Percentiles rank a stretch among this genome's conserved stretches.
These are phyloP conservation scores for Yasuhikotakia modesta DNA, from an alignment of 2,797 vertebrate species.

Conservation along the genomic window DNA sequence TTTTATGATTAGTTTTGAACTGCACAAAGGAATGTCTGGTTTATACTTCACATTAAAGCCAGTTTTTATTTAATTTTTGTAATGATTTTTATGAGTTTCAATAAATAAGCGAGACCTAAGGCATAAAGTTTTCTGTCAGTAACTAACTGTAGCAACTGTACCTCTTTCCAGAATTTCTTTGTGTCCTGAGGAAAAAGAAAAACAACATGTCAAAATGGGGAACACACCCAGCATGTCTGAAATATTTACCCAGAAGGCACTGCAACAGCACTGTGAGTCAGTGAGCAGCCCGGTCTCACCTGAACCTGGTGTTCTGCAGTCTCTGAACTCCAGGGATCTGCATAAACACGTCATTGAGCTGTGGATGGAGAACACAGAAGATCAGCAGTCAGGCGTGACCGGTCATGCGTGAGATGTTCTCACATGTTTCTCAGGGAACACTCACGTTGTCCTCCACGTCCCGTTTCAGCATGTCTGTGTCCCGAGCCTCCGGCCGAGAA, in stretches of 20 bases:
- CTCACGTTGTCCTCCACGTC: slow-evolving; percentile 91
- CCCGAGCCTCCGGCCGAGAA: slow-evolving; percentile 78
- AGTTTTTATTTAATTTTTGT: too few relatives aligned
- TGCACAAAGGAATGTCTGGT: too few relatives aligned
- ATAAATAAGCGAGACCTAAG: too few relatives aligned
- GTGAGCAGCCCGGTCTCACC: slow-evolving; percentile 73
- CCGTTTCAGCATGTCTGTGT: slow-evolving; percentile 82
- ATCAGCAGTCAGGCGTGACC: neutral
- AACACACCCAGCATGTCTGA: neutral
- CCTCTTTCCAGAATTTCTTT: slow-evolving; percentile 95
- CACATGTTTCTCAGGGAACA: neutral
- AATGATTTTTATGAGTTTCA: too few relatives aligned
- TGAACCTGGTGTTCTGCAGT: slow-evolving; percentile 87
- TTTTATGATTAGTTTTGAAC: too few relatives aligned
- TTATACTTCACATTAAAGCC: too few relatives aligned
- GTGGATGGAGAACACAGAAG: slow-evolving; percentile 35
- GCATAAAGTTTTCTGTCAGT: neutral
- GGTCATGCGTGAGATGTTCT: neutral
- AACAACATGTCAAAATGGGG: slow-evolving; percentile 13
- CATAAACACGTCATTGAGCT: slow-evolving; percentile 90
- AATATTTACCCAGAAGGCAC: neutral
- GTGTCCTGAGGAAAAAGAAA: slow-evolving; percentile 77
- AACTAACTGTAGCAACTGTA: slow-evolving; percentile 59
- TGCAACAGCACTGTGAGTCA: neutral
- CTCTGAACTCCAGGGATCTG: slow-evolving; percentile 84